Evolutionary conservation across 2,888 invertebrate genomes (phyloP).

Genomic region (Pterostichus niger): DNA sequence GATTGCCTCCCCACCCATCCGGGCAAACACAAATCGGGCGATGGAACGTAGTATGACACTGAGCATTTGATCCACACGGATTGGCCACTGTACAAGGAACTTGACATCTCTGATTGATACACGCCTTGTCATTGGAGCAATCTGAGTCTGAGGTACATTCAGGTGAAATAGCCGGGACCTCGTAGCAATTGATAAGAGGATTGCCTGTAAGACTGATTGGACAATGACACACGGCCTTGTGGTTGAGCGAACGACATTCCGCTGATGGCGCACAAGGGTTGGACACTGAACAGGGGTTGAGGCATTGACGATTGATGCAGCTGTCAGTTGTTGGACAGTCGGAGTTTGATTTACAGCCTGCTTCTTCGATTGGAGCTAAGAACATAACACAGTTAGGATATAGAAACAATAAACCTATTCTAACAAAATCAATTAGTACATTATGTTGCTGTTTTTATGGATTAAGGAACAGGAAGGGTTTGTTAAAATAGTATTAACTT

Average conservation of each 20-base stretch:
- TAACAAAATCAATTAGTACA: slow-evolving; percentile 68
- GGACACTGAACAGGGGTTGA: slow-evolving; percentile 85
- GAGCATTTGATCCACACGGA: slow-evolving; percentile 90
- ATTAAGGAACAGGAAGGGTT: slow-evolving; percentile 16
- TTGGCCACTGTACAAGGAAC: slow-evolving; percentile 88
- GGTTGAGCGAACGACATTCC: slow-evolving; percentile 87
- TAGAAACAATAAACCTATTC: not conserved
- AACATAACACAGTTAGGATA: not conserved
- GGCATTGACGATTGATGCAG: slow-evolving; percentile 86
- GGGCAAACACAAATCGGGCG: slow-evolving; percentile 92
- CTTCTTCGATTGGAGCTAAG: slow-evolving; percentile 76
- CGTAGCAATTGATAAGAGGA: slow-evolving; percentile 88
- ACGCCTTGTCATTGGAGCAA: slow-evolving; percentile 88
- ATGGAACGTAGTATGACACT: slow-evolving; percentile 88
- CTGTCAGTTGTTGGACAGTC: slow-evolving; percentile 87
- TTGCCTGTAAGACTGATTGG: slow-evolving; percentile 87
- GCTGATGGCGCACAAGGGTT: slow-evolving; percentile 89
- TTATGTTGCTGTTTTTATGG: slow-evolving; percentile 66
- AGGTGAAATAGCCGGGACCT: slow-evolving; percentile 79
- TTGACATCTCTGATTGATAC: slow-evolving; percentile 88
- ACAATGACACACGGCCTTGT: slow-evolving; percentile 89
- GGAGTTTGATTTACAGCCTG: slow-evolving; percentile 84
- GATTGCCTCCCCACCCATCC: slow-evolving; percentile 92
- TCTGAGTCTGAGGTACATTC: slow-evolving; percentile 88
- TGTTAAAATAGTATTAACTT: slow-evolving; percentile 55